Conservation (phyloP, 2,113 vertebrate genomes). For the Sturnira hondurensis region DNA sequence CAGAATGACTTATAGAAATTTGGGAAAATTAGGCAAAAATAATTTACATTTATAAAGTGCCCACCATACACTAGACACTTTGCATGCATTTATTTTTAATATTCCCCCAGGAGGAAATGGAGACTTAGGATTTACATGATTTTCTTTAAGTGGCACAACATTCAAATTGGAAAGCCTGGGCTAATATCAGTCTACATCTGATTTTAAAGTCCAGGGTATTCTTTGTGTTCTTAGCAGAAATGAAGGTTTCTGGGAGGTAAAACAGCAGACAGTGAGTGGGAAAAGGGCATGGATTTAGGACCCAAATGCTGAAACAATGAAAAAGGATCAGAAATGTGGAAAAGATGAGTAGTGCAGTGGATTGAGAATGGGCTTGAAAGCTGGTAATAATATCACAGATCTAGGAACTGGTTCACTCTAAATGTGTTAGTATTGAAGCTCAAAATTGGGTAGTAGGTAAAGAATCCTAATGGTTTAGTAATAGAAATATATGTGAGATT, state of each 20-base stretch:
- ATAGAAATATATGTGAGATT: not conserved
- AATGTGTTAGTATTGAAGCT: not conserved
- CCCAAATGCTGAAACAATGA: not conserved
- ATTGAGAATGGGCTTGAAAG: not conserved
- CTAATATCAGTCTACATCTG: not conserved
- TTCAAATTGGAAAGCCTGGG: not conserved
- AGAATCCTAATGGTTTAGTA: not conserved
- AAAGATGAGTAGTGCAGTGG: fast-evolving
- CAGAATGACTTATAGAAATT: not conserved
- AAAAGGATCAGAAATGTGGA: not conserved
- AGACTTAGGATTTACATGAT: not conserved
- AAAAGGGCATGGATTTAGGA: not conserved
- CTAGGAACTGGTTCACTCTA: not conserved
- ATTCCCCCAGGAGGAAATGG: not conserved
- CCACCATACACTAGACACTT: not conserved
- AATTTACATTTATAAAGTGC: not conserved
- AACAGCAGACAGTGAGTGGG: not conserved
- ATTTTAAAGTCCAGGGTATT: not conserved
- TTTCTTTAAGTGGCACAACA: not conserved
- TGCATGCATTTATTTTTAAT: not conserved
- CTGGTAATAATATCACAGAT: not conserved
- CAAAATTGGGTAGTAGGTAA: not conserved
- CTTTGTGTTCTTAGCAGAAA: not conserved
- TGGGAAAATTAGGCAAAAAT: not conserved
- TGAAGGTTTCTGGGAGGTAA: not conserved